phyloP scores from a whole-genome alignment of 2,888 invertebrate species.

The Candidula unifasciata region DNA sequence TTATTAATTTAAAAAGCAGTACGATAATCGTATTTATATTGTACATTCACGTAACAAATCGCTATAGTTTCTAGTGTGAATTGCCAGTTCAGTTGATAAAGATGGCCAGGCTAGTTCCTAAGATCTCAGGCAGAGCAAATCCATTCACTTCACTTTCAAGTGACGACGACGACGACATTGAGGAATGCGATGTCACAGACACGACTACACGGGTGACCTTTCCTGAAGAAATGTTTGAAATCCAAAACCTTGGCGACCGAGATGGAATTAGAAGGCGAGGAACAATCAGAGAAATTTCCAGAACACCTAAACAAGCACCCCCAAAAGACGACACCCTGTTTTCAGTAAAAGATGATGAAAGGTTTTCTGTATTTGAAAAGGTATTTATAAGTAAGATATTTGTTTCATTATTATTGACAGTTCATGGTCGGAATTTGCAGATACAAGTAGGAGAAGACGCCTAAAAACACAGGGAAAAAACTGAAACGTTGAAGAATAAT shows the following conservation, averaged over 20 bases:
- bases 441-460: too few relatives aligned
- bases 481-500: too few relatives aligned
- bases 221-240: slow-evolving; percentile 28
- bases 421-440: too few relatives aligned
- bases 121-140: not conserved
- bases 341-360: slow-evolving; percentile 50
- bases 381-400: not conserved
- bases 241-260: not conserved
- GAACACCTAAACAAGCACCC: slow-evolving; percentile 7
- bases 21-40: too few relatives aligned
- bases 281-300: not conserved
- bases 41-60: not conserved
- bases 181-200: not conserved
- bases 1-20: too few relatives aligned
- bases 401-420: too few relatives aligned
- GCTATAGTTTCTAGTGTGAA: not conserved
- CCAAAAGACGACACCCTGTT: slow-evolving; percentile 50
- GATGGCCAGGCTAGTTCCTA: slow-evolving; percentile 4
- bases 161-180: slow-evolving; percentile 11
- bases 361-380: slow-evolving; percentile 50
- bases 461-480: too few relatives aligned
- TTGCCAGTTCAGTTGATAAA: too few relatives aligned
- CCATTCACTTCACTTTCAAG: slow-evolving; percentile 9
- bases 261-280: slow-evolving; percentile 31
- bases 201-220: slow-evolving; percentile 24